A percentile compares a stretch with the other conserved stretches of the same genome.
Evolutionary conservation across 2,113 vertebrate genomes (phyloP).

Genomic region (Pycnonotus jocosus): DNA sequence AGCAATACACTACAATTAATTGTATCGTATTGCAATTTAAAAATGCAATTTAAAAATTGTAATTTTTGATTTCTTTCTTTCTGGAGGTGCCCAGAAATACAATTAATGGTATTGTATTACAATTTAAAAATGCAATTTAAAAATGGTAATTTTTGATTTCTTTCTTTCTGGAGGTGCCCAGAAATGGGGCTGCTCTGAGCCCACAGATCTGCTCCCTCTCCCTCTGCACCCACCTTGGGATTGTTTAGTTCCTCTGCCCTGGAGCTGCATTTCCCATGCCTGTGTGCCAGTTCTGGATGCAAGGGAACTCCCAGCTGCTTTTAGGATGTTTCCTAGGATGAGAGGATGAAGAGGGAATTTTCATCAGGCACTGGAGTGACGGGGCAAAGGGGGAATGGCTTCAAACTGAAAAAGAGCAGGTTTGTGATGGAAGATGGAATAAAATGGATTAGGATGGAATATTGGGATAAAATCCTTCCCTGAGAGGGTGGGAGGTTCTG

Average conservation of each 20-base stretch:
- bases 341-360: neutral
- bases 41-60: no score
- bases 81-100: neutral
- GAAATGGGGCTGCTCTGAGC: neutral
- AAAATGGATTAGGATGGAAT: neutral
- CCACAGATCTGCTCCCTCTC: neutral
- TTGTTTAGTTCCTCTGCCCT: neutral
- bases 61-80: no score
- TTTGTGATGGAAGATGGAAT: neutral
- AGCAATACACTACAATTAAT: neutral
- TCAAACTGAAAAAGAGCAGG: neutral
- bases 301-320: neutral
- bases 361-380: neutral
- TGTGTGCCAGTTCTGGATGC: accelerated
- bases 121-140: no score
- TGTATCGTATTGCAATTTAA: no score
- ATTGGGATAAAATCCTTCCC: neutral
- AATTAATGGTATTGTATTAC: no score
- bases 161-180: neutral
- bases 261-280: neutral
- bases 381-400: neutral
- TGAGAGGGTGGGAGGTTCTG: neutral
- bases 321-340: neutral
- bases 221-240: accelerated
- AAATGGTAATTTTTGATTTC: no score